Percentiles rank a stretch among this genome's conserved stretches.
phyloP scores from a whole-genome alignment of 92 coral and sea anemone species.

The Epizoanthus stellaris region DNA sequence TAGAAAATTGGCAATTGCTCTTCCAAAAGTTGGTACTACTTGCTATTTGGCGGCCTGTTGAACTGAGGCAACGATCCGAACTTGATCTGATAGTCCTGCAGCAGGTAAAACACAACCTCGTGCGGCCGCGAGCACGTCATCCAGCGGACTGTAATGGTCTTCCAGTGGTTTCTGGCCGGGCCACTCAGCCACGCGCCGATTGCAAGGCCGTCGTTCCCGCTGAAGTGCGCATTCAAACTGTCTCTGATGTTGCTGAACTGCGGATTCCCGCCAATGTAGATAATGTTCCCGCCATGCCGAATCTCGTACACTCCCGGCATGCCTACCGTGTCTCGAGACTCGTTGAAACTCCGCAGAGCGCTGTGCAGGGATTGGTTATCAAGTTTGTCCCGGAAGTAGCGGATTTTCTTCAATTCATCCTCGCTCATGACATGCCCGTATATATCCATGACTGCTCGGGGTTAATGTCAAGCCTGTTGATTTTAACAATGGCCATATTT shows the following conservation, averaged over 20 bases:
- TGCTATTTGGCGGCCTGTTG: conserved; percentile 71
- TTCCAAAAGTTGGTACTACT: background rate
- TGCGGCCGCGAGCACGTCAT: conserved; percentile 77
- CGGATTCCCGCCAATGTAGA: conserved; percentile 90
- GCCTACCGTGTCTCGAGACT: conserved; percentile 59
- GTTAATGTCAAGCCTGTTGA: conserved; percentile 32
- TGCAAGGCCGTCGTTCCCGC: conserved; percentile 89
- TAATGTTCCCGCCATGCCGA: conserved; percentile 66
- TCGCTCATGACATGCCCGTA: conserved; percentile 76
- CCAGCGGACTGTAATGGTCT: conserved; percentile 85
- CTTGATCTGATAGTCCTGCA: conserved; percentile 76
- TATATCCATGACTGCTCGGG: conserved; percentile 49
- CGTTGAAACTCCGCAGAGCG: conserved; percentile 81
- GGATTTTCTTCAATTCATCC: conserved; percentile 65
- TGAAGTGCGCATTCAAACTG: conserved; percentile 84
- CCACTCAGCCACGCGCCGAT: conserved; percentile 83
- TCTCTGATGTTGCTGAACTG: conserved; percentile 76
- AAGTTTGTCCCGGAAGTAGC: conserved; percentile 76
- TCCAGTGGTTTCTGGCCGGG: conserved; percentile 82
- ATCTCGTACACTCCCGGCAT: conserved; percentile 93
- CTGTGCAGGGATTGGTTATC: conserved; percentile 70
- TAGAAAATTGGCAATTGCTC: background rate
- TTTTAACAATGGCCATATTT: background rate
- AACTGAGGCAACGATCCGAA: conserved; percentile 73
- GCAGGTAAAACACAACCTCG: conserved; percentile 79